These are phyloP conservation scores for Caranx melampygus DNA, from an alignment of 2,113 vertebrate species.

Conservation along the genomic window DNA sequence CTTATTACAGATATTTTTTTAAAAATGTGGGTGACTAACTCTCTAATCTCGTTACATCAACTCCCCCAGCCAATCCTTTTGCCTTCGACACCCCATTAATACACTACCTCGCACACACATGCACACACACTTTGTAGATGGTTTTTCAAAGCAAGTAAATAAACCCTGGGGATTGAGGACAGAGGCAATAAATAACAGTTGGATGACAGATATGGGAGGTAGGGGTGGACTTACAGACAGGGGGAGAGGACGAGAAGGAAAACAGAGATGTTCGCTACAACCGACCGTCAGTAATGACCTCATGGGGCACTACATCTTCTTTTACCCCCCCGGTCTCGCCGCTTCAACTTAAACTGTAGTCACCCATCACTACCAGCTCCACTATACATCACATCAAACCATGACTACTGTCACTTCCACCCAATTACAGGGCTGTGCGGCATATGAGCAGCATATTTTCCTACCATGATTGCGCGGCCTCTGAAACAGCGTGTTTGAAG, in stretches of 20 bases:
- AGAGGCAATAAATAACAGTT: conserved; percentile 69
- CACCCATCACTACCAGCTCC: background rate
- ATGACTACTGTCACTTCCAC: background rate
- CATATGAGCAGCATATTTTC: background rate
- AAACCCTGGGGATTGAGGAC: conserved; percentile 60
- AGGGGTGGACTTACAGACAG: conserved; percentile 39
- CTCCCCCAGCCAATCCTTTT: conserved; percentile 22
- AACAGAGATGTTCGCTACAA: conserved; percentile 58
- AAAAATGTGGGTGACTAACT: conserved; percentile 7
- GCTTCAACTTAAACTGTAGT: background rate
- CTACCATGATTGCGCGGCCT: background rate
- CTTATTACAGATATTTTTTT: background rate
- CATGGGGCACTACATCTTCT: conserved; percentile 14
- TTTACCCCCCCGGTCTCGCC: conserved; percentile 1
- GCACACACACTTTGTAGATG: conserved; percentile 24
- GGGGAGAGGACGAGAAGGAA: conserved; percentile 58
- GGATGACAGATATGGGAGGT: conserved; percentile 59
- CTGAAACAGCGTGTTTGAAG: conserved; percentile 11
- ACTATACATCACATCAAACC: background rate
- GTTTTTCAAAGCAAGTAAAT: conserved; percentile 66
- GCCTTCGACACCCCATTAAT: conserved; percentile 60
- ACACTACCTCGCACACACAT: conserved; percentile 36
- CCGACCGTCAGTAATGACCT: conserved; percentile 36
- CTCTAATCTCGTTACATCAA: conserved; percentile 12
- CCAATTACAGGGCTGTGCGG: background rate